Conservation (phyloP, 2,113 vertebrate species). For the Clupea harengus region DNA sequence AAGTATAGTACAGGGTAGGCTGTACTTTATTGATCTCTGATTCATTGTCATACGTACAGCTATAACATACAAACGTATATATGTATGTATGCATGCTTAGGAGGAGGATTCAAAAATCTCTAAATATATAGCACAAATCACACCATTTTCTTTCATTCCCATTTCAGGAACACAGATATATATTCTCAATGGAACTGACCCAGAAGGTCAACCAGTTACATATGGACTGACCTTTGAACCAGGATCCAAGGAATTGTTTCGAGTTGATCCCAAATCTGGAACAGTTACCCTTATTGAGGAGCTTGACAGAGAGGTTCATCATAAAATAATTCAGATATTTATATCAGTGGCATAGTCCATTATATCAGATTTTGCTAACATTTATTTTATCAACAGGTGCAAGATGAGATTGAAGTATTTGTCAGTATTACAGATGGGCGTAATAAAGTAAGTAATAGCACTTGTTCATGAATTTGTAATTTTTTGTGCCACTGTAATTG, state of each 20-base stretch:
- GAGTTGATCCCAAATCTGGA: conserved; percentile 80
- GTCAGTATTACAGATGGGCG: conserved; percentile 91
- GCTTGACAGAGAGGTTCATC: conserved; percentile 90
- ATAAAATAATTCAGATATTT: not conserved
- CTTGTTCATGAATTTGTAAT: not conserved
- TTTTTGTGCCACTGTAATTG: not conserved
- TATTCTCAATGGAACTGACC: conserved; percentile 90
- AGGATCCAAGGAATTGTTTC: conserved; percentile 81
- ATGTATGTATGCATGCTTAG: not conserved
- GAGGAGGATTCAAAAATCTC: not conserved
- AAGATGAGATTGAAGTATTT: conserved; percentile 86
- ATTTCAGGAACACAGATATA: conserved; percentile 87
- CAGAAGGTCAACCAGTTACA: conserved; percentile 84
- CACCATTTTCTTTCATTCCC: not conserved
- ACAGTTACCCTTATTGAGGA: conserved; percentile 84
- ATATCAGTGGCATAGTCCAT: not conserved
- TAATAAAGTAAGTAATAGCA: conserved; percentile 79
- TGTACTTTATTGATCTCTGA: no score
- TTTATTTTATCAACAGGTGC: conserved; percentile 68
- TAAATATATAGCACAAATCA: not conserved
- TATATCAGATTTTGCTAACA: conserved; percentile 15
- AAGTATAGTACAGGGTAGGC: no score
- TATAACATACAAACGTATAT: not conserved
- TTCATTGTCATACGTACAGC: no score
- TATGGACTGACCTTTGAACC: conserved; percentile 86